A percentile compares a stretch with the other conserved stretches of the same genome.
phyloP scores from a whole-genome alignment of 1,140 invertebrate genomes.

The Drosophila rufa region DNA sequence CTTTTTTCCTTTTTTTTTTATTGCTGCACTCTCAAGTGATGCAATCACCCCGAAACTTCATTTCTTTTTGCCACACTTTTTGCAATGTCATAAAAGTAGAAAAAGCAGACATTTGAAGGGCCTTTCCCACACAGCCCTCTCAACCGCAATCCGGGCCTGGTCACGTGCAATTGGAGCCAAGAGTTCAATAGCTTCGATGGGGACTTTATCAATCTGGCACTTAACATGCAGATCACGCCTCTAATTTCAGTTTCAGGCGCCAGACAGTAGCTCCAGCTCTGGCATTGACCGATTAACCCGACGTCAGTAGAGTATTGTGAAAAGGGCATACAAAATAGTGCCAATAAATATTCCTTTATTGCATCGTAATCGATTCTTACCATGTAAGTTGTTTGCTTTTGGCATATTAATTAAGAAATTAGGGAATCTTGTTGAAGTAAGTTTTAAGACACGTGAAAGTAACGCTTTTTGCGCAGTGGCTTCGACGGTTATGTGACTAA shows the following conservation, averaged over 20 bases:
- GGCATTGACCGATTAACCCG: slow-evolving; percentile 70
- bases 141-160: slow-evolving; percentile 30
- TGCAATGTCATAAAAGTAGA: slow-evolving; percentile 36
- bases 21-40: slow-evolving; percentile 25
- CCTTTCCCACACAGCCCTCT: slow-evolving; percentile 13
- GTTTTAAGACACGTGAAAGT: not conserved
- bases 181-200: slow-evolving; percentile 60
- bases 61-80: slow-evolving; percentile 14
- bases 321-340: slow-evolving; percentile 6
- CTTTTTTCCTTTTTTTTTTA: slow-evolving; percentile 2
- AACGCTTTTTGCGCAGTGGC: slow-evolving; percentile 1
- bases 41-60: slow-evolving; percentile 24
- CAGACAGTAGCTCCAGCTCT: not conserved
- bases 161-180: slow-evolving; percentile 41
- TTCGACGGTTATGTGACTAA: too few species aligned
- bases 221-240: slow-evolving; percentile 52
- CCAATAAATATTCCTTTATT: slow-evolving; percentile 12
- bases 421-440: too few species aligned
- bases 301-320: slow-evolving; percentile 23
- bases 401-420: not conserved
- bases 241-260: slow-evolving; percentile 13
- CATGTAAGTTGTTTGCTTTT: too few species aligned
- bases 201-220: slow-evolving; percentile 26
- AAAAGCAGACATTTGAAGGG: slow-evolving; percentile 14
- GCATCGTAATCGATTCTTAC: slow-evolving; percentile 1